Evolutionary conservation across 2,888 invertebrate genomes (phyloP), one percentile per base, ranked within the genome.

Genomic region (Priocnemis perturbator): DNA sequence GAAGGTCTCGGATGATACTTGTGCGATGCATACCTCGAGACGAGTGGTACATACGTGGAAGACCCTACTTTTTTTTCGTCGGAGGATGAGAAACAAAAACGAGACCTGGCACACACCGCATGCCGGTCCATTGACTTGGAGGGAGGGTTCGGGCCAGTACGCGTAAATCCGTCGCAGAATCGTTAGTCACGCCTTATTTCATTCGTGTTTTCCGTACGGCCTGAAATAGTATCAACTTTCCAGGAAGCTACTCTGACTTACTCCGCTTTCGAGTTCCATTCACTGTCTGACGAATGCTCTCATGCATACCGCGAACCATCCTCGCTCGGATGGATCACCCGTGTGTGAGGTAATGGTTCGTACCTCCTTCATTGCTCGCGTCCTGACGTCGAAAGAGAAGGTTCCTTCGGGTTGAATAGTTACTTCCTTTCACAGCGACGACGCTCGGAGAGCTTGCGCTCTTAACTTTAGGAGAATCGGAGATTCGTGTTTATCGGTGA

Each of bases 181-280:
- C 78, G 69, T 79, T 79, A 79, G 73, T 77, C 78, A 79, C 64
- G 69, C 66, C 74, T 77, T 75, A 73, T 69, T 70, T 67, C 72
- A 64, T 66, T 72, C 65, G 63, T 59, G 78, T 74, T 70, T 67
- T 72, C 76, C 76, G 72, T 69, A 60, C 70, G 63, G 50, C 65
- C 61, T 67, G 70, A 60, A 77, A 77, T 74, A 72, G 72, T 71
- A 70, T 74, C 74, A 67, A 69, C 79, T 76, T 79, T 70, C 74
- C 64, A 60, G 68, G 76, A 79, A 72, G 53, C 26, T 53, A 50
- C 67, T 44, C 23, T 79, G 79, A 79, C 65, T 79, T 78, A 74
- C 67, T 71, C 69, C 69, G 62, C 76, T 72, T 79, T 67, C 67
- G 61, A 79, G 69, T 74, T 69, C 70, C 72, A 76, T 79, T 79